Base-by-base conservation (phyloP, 2,888 invertebrate species). In the Mesorhabditis spiculigera region DNA sequence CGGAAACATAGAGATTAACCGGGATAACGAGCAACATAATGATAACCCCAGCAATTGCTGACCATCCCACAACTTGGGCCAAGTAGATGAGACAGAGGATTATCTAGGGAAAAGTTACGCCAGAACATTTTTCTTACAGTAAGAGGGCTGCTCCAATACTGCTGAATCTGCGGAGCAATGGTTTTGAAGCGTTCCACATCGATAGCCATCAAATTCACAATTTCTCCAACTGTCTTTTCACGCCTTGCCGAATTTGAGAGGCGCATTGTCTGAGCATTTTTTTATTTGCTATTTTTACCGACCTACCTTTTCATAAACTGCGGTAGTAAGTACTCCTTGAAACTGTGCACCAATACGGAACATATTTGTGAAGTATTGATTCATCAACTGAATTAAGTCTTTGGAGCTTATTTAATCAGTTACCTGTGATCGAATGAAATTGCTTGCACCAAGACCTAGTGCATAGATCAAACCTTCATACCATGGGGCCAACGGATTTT, bases 11-110 rank as follows among this genome's bases (percentile, higher is more conserved):
- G 61, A 82, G 82, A 68, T 86, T 86, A 67, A 85, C 69, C 0
- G 86, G 88, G 4, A 98, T 93, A 45, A 78, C 74, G 8, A 74
- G 68, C 5, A 96, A 91, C 93, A 97, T 94, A 50, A 96, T 92
- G 3, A 91, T 93, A 66, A 97, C 88, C 28, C 95, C 95, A 66
- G 95, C 93, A 13, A 97, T 87, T 0, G 95, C 93, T 0, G 95
- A 92, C 0, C 93, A 91, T 1, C 90, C 90, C 77, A 89, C 82
- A 68, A 88, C 87, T 79, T 86, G 79, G 86, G 87, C 89, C 63
- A 89, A 84, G 70, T 88, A 86, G 61, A 79, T 76, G 67, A 86
- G 76, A 5, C 82, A 79, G 13, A 86, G 66, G 28, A 75, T 73
- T 62, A 85, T 85, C 77, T 83, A 71, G 50, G 16, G 50, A 58